Evolutionary conservation across 1,140 invertebrate species (phyloP), one percentile per base, ranked within the genome.

Genomic region (Arion vulgaris): DNA sequence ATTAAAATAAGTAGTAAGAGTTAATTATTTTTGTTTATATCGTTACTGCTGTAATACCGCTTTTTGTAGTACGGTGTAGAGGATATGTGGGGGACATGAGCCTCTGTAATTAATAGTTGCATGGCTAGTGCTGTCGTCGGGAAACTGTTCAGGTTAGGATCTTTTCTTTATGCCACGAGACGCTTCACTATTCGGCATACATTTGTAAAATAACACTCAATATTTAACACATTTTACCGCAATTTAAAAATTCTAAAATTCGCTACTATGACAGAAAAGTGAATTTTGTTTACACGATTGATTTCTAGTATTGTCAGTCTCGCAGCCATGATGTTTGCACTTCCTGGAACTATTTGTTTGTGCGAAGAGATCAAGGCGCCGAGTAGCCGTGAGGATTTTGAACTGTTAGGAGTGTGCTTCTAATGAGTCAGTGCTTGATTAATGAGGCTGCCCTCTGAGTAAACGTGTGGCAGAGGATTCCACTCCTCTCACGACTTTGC

Each of bases 301-400:
- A 74, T 74, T 41, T 28, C 72, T 39, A 34, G 38, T 41, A 74
- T 49, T 74, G 72, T 74, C 72, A 49, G 13, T 45, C 11, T 49
- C 72, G 7, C 32, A 32, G 69, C 69, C 19, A 71, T 39, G 72
- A 5, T 74, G 72, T 74, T 74, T 74, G 45, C 38, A 74, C 41
- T 74, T 74, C 72, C 41, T 41, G 72, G 72, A 74, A 74, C 72
- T 74, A 74, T 74, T 74, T 74, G 72, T 74, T 74, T 74, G 72
- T 26, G 72, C 72, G 39, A 39, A 74, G 38, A 74, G 72, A 74
- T 74, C 72, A 74, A 74, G 72, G 72, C 72, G 72, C 72, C 72
- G 72, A 5, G 26, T 15, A 74, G 72, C 39, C 72, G 72, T 15
- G 17, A 15, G 38, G 72, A 49, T 36, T 74, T 17, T 74, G 11